Evolutionary conservation across 1,140 invertebrate species (phyloP), one percentile per base, ranked within the genome.

Genomic region (Solen grandis): DNA sequence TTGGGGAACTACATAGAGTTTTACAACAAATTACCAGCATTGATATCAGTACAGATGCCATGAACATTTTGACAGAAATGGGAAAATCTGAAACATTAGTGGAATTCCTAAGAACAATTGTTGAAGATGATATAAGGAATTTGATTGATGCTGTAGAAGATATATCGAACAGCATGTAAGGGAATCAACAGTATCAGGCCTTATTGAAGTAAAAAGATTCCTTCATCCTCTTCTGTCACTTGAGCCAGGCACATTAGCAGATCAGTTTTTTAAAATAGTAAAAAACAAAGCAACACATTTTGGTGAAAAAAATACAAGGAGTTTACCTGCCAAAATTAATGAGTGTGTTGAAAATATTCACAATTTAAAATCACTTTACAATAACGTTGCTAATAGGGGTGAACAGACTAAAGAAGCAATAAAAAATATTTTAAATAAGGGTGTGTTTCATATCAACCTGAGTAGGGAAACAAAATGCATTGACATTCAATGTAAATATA

Each of bases 301-400:
- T 55, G 75, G 65, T 2, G 31, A 50, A 22, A 70, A 78, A 29
- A 63, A 68, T 41, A 16, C 65, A 16, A 31, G 16, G 13, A 31
- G n/a, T 27, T 36, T 87, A 31, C 76, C 85, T 46, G 33, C 29
- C 5, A 88, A 86, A 55, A 84, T 88, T 14, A 5, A 76, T 3
- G 76, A 76, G 2, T 88, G 86, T 35, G 60, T 66, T 25, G 35
- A 77, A 19, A 81, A 86, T 74, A 38, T 88, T 5, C 83, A 86
- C 55, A 79, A 82, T 33, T 59, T 88, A 13, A 85, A 78, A 36
- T 65, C 85, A 36, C 52, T 88, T 13, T 85, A 85, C 41, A 83
- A 83, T 13, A 72, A 83, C 68, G 83, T 88, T 36, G 83, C 85
- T 27, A 86, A 88, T 50, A 85, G 85, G 80, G 85, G 84, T 29